These are phyloP conservation scores for Gnathonemus longibarbis DNA, from an alignment of 2,113 vertebrate genomes.

Conservation along the genomic window DNA sequence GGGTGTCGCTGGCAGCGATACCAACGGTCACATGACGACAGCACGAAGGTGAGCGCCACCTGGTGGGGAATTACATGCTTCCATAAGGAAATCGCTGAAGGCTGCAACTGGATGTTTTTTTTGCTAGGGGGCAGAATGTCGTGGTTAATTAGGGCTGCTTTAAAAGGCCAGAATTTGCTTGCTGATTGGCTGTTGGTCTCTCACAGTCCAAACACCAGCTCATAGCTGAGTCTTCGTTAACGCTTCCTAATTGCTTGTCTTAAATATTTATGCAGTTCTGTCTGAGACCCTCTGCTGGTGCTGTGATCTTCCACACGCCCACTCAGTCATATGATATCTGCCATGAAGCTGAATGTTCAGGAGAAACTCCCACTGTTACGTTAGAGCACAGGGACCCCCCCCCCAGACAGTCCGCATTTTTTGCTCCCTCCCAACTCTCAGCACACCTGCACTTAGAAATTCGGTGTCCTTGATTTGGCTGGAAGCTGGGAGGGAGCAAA, in stretches of 20 bases:
- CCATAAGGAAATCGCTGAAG: background rate
- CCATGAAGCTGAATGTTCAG: background rate
- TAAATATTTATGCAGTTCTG: background rate
- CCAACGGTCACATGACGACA: constrained; percentile 95
- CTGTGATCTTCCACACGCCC: background rate
- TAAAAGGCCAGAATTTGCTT: background rate
- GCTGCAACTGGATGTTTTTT: background rate
- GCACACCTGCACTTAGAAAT: background rate
- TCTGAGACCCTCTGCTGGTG: background rate
- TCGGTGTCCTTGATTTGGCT: background rate
- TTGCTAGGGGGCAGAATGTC: background rate
- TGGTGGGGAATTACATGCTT: background rate
- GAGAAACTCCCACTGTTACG: background rate
- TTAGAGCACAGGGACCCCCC: background rate
- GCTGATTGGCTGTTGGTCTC: background rate
- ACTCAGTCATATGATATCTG: background rate
- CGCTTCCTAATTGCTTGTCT: background rate
- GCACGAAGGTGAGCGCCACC: constrained; percentile 71
- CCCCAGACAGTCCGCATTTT: background rate
- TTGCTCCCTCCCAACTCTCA: background rate
- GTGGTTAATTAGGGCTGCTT: background rate
- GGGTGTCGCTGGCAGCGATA: constrained; percentile 98
- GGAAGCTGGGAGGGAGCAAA: background rate
- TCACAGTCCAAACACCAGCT: background rate
- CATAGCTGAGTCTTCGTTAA: background rate